Evolutionary conservation across 2,888 invertebrate genomes (phyloP), one percentile per base, ranked within the genome.

Genomic region (Rhaphigaster nebulosa): DNA sequence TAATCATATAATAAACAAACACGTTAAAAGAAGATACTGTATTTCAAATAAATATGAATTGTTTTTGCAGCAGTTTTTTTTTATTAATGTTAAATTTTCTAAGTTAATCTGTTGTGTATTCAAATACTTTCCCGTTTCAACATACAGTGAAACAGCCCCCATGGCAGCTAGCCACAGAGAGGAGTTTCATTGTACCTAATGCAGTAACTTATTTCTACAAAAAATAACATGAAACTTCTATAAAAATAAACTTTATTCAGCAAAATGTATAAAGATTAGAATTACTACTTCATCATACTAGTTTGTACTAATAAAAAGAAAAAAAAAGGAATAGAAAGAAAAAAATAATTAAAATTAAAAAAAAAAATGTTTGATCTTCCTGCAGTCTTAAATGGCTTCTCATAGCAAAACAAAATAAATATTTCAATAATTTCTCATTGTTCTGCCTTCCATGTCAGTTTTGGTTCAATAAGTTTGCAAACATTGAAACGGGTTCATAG

Each of bases 391-490:
- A 38, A 23, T 76, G 38, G 70, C 38, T 76, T 76, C 70, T 76
- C 70, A 38, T 76, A 76, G 38, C 34, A 76, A 34, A 76, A 38
- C 34, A 20, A 76, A 38, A 34, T 23, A 76, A 76, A 38, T 76
- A 76, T 20, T 76, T 65, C 65, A 65, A 65, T 8, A 65, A n/a
- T 65, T 65, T 76, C 70, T 38, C 70, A 38, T 38, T 20, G 18
- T 76, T 76, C 70, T 65, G 65, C 65, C 65, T 76, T 76, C 70
- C 70, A 76, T 76, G 70, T 76, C 65, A 65, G 29, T 76, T 76
- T 76, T 76, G 70, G 70, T 76, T 76, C 70, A 76, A 76, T 76
- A 76, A 76, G 70, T 76, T 76, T 76, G 70, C 70, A 76, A 76
- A 38, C 38, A 20, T 76, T 76, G 70, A 76, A 76, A 76, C 70